Percentiles rank a stretch among this genome's conserved stretches.
phyloP scores from a whole-genome alignment of 2,797 vertebrate genomes.

The Crotalus adamanteus region DNA sequence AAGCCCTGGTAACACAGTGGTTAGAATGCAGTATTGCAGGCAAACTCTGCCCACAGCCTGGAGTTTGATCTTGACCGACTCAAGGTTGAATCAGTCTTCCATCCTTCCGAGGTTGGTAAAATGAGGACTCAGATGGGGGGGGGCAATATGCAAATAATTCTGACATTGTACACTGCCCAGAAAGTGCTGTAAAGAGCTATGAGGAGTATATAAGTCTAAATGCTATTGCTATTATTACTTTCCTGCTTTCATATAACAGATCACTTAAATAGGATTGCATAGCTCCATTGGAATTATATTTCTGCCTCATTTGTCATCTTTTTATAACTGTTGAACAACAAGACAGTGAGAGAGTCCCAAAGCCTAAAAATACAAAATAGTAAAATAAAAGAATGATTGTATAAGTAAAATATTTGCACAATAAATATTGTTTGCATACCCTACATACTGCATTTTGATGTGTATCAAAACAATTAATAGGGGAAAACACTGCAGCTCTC shows the following conservation, averaged over 20 bases:
- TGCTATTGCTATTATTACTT: slow-evolving; percentile 25
- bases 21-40: no score
- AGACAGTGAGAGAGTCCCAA: not conserved
- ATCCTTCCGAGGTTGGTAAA: no score
- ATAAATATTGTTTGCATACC: not conserved
- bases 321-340: not conserved
- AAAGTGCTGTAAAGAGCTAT: no score
- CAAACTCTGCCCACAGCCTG: no score
- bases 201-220: no score
- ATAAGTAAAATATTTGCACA: not conserved
- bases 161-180: no score
- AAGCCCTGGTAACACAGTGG: no score
- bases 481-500: not conserved
- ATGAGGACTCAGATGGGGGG: no score
- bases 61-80: no score
- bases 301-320: not conserved
- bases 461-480: not conserved
- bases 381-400: not conserved
- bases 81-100: no score
- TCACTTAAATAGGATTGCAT: slow-evolving; percentile 36
- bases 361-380: not conserved
- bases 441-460: not conserved
- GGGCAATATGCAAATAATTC: no score
- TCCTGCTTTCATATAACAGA: slow-evolving; percentile 26
- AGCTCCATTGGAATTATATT: slow-evolving; percentile 26